These are phyloP conservation scores for Rhysida immarginata DNA, from an alignment of 1,140 invertebrate genomes.

Conservation along the genomic window DNA sequence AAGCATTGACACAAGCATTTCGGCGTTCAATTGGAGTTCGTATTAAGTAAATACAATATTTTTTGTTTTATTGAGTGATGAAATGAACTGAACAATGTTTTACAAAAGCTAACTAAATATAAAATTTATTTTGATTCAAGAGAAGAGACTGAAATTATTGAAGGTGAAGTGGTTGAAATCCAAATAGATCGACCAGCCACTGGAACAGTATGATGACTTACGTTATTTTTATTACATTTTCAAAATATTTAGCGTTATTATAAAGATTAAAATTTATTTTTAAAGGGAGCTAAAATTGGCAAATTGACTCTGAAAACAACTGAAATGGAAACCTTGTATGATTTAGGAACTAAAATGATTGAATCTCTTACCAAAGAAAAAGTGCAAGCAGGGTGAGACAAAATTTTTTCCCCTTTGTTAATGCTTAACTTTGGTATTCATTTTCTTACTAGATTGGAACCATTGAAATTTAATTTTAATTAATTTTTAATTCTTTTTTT, in stretches of 20 bases:
- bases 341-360: slow-evolving; percentile 97
- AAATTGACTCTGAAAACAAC: slow-evolving; percentile 96
- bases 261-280: no score
- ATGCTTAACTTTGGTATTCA: neutral
- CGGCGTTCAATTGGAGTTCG: slow-evolving; percentile 93
- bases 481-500: slow-evolving; percentile 14
- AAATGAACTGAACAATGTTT: neutral
- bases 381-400: slow-evolving; percentile 40
- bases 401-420: neutral
- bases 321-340: slow-evolving; percentile 99
- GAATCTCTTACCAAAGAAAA: slow-evolving; percentile 95
- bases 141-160: slow-evolving; percentile 96
- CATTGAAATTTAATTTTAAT: neutral
- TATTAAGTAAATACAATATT: slow-evolving; percentile 59
- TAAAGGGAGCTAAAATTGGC: slow-evolving; percentile 61
- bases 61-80: no score
- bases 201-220: no score
- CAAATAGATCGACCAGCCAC: slow-evolving; percentile 88
- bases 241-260: no score
- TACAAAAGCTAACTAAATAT: slow-evolving; percentile 4
- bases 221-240: no score
- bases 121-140: slow-evolving; percentile 31
- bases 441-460: neutral
- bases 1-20: slow-evolving; percentile 92
- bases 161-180: slow-evolving; percentile 96